Evolutionary conservation across 2,797 vertebrate species (phyloP).

Genomic region (Crax fasciolata): DNA sequence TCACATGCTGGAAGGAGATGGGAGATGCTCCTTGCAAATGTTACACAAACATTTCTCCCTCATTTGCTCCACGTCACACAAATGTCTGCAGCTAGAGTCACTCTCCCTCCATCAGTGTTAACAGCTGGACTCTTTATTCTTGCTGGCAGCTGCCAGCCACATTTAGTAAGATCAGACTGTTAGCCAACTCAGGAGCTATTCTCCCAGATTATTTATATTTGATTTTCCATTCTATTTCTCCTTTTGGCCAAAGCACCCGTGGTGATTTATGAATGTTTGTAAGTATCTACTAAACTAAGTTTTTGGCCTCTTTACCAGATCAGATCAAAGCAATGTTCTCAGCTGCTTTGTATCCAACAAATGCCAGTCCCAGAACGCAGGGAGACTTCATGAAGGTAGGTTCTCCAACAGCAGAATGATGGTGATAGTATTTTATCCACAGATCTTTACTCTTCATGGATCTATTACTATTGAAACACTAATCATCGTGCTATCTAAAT

Average conservation of each 20-base stretch:
- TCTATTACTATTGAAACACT: not conserved
- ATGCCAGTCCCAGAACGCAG: not conserved
- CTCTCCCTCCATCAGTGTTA: fast-evolving
- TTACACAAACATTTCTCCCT: not conserved
- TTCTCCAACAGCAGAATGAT: not conserved
- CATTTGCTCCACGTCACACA: not conserved
- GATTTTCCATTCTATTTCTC: not conserved
- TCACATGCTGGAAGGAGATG: not conserved
- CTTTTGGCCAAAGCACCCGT: not conserved
- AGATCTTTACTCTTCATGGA: not conserved
- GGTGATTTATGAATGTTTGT: not conserved
- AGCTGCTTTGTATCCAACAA: not conserved
- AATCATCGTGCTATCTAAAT: not conserved
- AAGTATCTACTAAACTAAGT: not conserved
- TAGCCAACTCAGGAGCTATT: not conserved
- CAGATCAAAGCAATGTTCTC: not conserved
- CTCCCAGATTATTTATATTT: not conserved
- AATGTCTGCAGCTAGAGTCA: not conserved
- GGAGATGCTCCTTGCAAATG: not conserved
- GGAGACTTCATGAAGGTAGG: fast-evolving
- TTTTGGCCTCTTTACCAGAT: not conserved
- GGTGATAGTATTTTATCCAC: not conserved
- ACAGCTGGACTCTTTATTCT: not conserved
- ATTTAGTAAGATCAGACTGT: not conserved
- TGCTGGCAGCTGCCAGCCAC: not conserved